These are phyloP conservation scores for Antheraea pernyi DNA, from an alignment of 1,140 invertebrate species.

Conservation along the genomic window DNA sequence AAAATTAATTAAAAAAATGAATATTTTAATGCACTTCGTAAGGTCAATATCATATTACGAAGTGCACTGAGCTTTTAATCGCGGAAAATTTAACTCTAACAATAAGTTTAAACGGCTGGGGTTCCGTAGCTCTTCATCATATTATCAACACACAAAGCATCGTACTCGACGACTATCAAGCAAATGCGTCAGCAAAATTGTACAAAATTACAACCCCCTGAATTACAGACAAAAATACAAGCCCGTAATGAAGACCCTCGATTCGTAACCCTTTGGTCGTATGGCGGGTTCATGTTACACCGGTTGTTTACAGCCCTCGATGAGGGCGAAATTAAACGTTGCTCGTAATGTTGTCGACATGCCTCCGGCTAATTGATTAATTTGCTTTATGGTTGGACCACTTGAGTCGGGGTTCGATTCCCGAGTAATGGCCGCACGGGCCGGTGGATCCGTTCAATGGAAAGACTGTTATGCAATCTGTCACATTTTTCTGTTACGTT, in stretches of 20 bases:
- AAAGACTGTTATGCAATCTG: conserved; percentile 71
- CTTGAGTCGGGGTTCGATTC: conserved; percentile 63
- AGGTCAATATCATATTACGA: background rate
- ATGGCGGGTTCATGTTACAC: conserved; percentile 31
- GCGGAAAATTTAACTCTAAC: conserved; percentile 8
- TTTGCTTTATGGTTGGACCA: conserved; percentile 74
- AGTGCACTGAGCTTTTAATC: background rate
- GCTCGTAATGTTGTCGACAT: conserved; percentile 72
- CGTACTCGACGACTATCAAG: conserved; percentile 38
- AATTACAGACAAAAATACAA: conserved; percentile 57
- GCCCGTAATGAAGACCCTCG: conserved; percentile 46
- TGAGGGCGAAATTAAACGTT: conserved; percentile 74
- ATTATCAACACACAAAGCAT: conserved; percentile 61
- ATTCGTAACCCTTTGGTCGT: conserved; percentile 3
- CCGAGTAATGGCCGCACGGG: conserved; percentile 62
- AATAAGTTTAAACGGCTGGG: conserved; percentile 16
- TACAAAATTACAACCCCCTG: conserved; percentile 51
- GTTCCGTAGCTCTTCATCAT: conserved; percentile 52
- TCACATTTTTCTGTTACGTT: conserved; percentile 62
- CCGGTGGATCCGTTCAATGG: conserved; percentile 54
- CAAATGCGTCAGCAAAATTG: conserved; percentile 73
- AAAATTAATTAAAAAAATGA: background rate
- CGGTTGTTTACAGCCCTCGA: conserved; percentile 40
- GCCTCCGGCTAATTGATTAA: conserved; percentile 77
- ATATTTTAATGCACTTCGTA: background rate